phyloP scores from a whole-genome alignment of 2,797 vertebrate genomes.

The Cuculus canorus region DNA sequence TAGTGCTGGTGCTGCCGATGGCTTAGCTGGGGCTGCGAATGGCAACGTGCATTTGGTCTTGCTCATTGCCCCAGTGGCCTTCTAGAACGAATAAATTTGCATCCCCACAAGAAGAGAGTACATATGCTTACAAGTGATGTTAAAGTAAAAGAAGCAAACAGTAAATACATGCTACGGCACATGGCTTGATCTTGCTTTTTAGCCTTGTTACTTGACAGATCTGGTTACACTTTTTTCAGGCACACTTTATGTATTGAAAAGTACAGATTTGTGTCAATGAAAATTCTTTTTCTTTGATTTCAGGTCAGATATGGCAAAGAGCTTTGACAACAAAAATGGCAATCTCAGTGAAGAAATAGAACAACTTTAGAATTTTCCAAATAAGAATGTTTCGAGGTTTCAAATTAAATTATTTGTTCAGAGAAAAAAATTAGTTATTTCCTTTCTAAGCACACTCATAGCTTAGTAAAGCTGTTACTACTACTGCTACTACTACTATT shows the following conservation, averaged over 20 bases:
- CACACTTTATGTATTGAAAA: background rate
- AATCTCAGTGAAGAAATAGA: background rate
- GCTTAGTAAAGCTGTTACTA: background rate
- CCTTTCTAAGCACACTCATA: background rate
- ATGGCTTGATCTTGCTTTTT: background rate
- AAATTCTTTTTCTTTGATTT: background rate
- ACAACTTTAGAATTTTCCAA: background rate
- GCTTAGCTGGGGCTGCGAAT: background rate
- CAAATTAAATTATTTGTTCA: background rate
- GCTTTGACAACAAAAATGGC: background rate
- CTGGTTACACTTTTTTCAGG: background rate
- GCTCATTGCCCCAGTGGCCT: background rate
- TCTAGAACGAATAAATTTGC: background rate
- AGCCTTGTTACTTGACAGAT: background rate
- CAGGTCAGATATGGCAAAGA: background rate
- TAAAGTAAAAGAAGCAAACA: background rate
- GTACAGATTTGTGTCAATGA: background rate
- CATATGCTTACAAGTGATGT: background rate
- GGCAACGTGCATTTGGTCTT: background rate
- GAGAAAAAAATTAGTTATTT: background rate
- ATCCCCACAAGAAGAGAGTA: background rate
- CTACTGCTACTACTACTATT: background rate
- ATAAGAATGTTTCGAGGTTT: background rate
- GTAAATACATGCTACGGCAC: fast-evolving
- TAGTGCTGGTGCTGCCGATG: fast-evolving